Percentiles rank a stretch among this genome's conserved stretches.
Conservation (phyloP, 2,797 vertebrate genomes). For the Ammospiza maritima region DNA sequence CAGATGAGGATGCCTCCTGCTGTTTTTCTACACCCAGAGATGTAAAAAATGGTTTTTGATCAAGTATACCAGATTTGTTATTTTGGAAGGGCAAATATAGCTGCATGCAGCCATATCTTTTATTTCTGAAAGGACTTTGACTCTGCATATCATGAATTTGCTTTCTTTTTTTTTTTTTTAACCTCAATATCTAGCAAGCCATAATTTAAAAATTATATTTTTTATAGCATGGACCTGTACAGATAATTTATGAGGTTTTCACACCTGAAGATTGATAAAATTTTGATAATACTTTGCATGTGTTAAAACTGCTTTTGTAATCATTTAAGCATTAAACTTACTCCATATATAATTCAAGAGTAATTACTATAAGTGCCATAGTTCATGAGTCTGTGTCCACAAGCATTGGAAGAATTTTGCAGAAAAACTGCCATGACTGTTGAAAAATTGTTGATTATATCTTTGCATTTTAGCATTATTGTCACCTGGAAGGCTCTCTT, state of each 20-base stretch:
- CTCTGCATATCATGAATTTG: background rate
- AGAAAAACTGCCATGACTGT: background rate
- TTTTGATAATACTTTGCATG: background rate
- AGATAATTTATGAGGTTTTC: background rate
- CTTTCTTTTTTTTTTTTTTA: background rate
- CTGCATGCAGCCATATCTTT: background rate
- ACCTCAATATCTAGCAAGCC: background rate
- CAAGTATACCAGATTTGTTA: background rate
- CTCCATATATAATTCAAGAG: background rate
- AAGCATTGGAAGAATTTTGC: background rate
- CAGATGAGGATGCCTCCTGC: background rate
- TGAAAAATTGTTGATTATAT: background rate
- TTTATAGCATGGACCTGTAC: background rate
- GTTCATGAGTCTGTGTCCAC: background rate
- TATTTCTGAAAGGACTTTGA: background rate
- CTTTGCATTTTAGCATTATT: background rate
- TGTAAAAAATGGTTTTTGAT: background rate
- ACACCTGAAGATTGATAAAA: background rate
- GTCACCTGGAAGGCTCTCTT: background rate
- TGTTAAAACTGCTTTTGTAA: background rate
- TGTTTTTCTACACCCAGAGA: background rate
- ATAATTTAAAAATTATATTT: accelerated
- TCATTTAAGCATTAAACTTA: background rate
- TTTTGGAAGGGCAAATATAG: background rate
- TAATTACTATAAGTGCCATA: background rate